phyloP scores from a whole-genome alignment of 2,113 vertebrate genomes.

The Siniperca chuatsi region DNA sequence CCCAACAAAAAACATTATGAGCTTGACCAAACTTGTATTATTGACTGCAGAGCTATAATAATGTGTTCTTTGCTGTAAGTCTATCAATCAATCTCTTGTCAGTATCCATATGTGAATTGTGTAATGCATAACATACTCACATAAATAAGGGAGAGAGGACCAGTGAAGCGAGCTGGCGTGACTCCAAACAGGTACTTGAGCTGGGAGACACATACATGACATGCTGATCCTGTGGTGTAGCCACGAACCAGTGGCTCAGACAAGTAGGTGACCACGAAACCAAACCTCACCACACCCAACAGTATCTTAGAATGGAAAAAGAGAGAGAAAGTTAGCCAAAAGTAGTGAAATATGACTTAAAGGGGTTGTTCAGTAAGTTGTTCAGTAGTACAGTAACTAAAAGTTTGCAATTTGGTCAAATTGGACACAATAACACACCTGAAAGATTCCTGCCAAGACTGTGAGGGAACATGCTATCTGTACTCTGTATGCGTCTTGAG shows the following conservation, averaged over 20 bases:
- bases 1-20: not conserved
- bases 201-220: conserved; percentile 92
- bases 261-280: conserved; percentile 95
- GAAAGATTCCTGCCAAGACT: conserved; percentile 88
- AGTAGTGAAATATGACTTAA: not conserved
- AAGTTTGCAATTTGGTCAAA: not conserved
- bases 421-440: conserved; percentile 80
- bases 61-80: not conserved
- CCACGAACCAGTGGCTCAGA: conserved; percentile 93
- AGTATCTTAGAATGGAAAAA: conserved; percentile 83
- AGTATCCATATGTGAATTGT: not conserved
- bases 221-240: conserved; percentile 91
- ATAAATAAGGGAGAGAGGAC: conserved; percentile 88
- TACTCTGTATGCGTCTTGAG: conserved; percentile 79
- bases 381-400: not conserved
- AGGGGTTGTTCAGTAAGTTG: not conserved
- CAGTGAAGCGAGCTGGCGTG: conserved; percentile 74
- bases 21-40: not conserved
- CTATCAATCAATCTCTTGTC: not conserved
- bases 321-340: not conserved
- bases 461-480: conserved; percentile 88
- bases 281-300: conserved; percentile 92
- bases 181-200: conserved; percentile 93
- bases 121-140: conserved; percentile 84
- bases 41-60: not conserved